Conservation (phyloP, 2,113 vertebrate genomes). For the Hippocampus mohnikei region DNA sequence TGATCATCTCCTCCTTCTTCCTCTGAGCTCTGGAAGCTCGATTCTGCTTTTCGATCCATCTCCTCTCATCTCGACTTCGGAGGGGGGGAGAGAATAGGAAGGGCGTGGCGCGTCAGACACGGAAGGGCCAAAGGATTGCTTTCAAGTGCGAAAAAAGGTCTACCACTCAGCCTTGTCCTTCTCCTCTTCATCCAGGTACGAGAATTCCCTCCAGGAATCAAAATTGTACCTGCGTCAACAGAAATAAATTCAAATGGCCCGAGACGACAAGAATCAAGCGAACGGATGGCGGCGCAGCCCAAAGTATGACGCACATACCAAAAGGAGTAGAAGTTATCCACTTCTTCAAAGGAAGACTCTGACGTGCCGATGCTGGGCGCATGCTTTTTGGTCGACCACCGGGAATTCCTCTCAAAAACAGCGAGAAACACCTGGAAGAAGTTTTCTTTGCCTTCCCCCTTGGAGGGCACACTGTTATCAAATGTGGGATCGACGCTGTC, state of each 20-base stretch:
- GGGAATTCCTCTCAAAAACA: slow-evolving; percentile 91
- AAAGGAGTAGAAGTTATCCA: slow-evolving; percentile 96
- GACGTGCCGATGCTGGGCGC: slow-evolving; percentile 82
- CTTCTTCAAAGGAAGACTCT: slow-evolving; percentile 91
- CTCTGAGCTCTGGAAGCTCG: slow-evolving; percentile 88
- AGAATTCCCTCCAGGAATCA: slow-evolving; percentile 99
- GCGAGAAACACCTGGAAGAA: slow-evolving; percentile 87
- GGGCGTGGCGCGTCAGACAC: not conserved
- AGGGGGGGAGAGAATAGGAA: not conserved
- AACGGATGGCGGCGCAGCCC: too few relatives aligned
- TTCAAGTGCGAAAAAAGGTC: slow-evolving; percentile 11
- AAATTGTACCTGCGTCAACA: slow-evolving; percentile 87
- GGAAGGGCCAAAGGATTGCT: not conserved
- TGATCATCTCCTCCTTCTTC: slow-evolving; percentile 99
- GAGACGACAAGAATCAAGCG: too few relatives aligned
- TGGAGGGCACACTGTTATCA: slow-evolving; percentile 89
- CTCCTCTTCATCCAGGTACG: slow-evolving; percentile 98
- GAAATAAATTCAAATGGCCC: not conserved
- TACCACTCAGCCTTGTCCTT: slow-evolving; percentile 99
- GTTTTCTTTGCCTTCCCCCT: slow-evolving; percentile 91
- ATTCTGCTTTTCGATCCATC: slow-evolving; percentile 99
- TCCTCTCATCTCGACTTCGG: slow-evolving; percentile 89
- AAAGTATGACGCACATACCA: slow-evolving; percentile 75
- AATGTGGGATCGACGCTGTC: slow-evolving; percentile 98
- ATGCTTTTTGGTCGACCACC: slow-evolving; percentile 93